These are phyloP conservation scores for Hirtodrosophila cameraria DNA, from an alignment of 2,888 invertebrate genomes.

Conservation along the genomic window DNA sequence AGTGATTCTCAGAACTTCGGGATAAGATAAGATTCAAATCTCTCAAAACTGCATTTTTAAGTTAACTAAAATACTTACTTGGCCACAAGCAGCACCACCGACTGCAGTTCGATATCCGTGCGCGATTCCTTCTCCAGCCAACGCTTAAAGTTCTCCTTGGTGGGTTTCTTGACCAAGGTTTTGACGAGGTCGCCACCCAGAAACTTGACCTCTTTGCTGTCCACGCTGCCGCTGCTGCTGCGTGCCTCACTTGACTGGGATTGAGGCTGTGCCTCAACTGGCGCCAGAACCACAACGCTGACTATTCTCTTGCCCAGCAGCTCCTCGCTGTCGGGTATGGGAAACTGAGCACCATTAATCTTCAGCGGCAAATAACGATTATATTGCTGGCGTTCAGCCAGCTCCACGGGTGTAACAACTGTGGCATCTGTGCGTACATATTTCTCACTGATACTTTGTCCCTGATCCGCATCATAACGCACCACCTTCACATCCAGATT, in stretches of 20 bases:
- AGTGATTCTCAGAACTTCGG: too few relatives aligned
- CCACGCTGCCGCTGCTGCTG: conserved; percentile 85
- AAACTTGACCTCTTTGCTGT: conserved; percentile 89
- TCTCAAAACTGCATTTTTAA: too few relatives aligned
- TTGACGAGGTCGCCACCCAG: conserved; percentile 91
- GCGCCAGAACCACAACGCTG: conserved; percentile 93
- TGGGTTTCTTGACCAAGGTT: conserved; percentile 90
- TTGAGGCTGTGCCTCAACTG: conserved; percentile 88
- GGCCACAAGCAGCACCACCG: conserved; percentile 92
- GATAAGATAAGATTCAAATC: too few relatives aligned
- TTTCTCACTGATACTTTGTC: conserved; percentile 89
- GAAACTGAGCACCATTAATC: conserved; percentile 93
- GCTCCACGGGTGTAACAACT: conserved; percentile 89
- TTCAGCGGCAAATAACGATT: conserved; percentile 93
- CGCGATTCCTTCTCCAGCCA: conserved; percentile 92
- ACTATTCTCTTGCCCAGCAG: conserved; percentile 91
- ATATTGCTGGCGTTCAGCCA: conserved; percentile 90
- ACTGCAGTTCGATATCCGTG: conserved; percentile 90
- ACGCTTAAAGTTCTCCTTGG: conserved; percentile 90
- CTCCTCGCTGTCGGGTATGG: conserved; percentile 91
- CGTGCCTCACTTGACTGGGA: conserved; percentile 82
- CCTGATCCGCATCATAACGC: conserved; percentile 90
- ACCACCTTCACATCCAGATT: conserved; percentile 94
- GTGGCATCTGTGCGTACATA: conserved; percentile 90
- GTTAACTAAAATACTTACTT: conserved; percentile 86